phyloP scores from a whole-genome alignment of 2,888 invertebrate species.

The Lypha dubia region DNA sequence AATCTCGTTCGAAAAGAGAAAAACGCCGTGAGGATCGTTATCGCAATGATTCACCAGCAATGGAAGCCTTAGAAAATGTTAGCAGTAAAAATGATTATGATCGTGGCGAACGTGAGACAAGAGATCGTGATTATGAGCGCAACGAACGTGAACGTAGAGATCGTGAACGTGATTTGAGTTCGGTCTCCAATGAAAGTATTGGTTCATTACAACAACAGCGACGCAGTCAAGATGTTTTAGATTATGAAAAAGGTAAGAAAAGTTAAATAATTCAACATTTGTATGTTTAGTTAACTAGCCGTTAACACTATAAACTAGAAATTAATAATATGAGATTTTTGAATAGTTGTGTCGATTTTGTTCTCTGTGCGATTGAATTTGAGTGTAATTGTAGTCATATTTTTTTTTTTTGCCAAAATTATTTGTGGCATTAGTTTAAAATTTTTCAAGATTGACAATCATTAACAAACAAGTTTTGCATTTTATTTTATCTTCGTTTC shows the following conservation, averaged over 20 bases:
- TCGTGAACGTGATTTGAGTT: constrained; percentile 86
- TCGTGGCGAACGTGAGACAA: constrained; percentile 61
- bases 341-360: too few species aligned
- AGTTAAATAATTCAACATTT: too few species aligned
- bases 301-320: too few species aligned
- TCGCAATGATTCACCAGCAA: constrained; percentile 76
- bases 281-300: too few species aligned
- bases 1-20: constrained; percentile 78
- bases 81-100: constrained; percentile 82
- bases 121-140: constrained; percentile 75
- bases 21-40: constrained; percentile 80
- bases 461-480: background rate
- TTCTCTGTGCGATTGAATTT: too few species aligned
- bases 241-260: constrained; percentile 86
- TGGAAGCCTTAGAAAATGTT: constrained; percentile 74
- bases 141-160: constrained; percentile 84
- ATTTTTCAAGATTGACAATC: too few species aligned
- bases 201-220: constrained; percentile 83
- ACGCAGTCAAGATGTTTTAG: constrained; percentile 85
- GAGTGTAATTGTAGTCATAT: too few species aligned
- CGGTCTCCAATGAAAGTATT: constrained; percentile 85
- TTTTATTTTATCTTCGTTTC: constrained; percentile 38
- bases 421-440: too few species aligned
- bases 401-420: too few species aligned
- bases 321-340: too few species aligned